Conservation (phyloP, 1,140 invertebrate species). For the Meloidogyne floridensis region DNA sequence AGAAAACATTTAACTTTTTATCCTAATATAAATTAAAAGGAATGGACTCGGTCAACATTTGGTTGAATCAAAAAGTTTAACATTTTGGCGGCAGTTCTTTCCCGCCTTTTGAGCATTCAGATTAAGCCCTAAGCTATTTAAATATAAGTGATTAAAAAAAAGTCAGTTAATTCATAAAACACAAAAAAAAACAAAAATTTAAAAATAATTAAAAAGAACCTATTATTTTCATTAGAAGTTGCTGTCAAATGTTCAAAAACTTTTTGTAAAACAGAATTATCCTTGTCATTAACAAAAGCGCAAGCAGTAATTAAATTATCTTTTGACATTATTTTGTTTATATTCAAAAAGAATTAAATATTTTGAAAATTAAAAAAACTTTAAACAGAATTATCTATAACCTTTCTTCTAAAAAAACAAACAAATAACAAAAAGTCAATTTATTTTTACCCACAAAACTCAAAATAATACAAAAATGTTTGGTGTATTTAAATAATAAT, state of each 20-base stretch:
- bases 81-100: no score
- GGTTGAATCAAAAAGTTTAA: no score
- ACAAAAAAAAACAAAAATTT: background rate
- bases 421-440: background rate
- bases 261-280: background rate
- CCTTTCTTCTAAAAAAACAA: background rate
- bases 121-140: no score
- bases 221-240: background rate
- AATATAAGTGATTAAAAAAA: background rate
- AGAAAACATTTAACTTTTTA: no score
- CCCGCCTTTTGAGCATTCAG: no score
- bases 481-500: background rate
- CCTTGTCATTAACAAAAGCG: slow-evolving; percentile 16
- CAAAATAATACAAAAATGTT: background rate
- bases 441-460: background rate
- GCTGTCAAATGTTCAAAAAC: slow-evolving; percentile 8
- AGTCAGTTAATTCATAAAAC: no score
- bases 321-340: background rate
- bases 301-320: background rate
- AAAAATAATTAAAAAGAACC: background rate
- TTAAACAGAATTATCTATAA: background rate
- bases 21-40: no score
- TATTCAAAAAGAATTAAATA: background rate
- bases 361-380: background rate
- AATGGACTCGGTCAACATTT: no score